These are phyloP conservation scores for Oncorhynchus masou DNA, from an alignment of 2,113 vertebrate species.

Conservation along the genomic window DNA sequence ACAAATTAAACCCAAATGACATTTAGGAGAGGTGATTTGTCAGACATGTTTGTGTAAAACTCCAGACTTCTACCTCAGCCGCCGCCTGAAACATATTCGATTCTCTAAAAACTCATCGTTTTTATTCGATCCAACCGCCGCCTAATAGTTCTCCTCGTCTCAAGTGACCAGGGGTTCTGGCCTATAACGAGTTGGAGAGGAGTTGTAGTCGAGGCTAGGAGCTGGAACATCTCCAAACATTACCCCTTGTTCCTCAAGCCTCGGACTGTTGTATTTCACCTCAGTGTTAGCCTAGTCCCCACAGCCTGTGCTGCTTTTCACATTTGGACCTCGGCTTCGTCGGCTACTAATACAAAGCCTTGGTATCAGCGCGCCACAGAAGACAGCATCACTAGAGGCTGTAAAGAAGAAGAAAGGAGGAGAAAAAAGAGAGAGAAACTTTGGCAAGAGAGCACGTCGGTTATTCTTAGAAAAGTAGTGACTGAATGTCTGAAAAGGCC, in stretches of 20 bases:
- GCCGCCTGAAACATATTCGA: constrained; percentile 43
- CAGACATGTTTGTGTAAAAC: constrained; percentile 46
- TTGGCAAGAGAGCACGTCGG: constrained; percentile 55
- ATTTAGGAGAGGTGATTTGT: constrained; percentile 51
- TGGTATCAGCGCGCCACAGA: constrained; percentile 55
- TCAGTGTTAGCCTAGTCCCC: constrained; percentile 10
- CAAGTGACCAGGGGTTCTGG: constrained; percentile 50
- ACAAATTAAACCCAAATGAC: constrained; percentile 21
- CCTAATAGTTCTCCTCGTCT: constrained; percentile 49
- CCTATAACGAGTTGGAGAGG: constrained; percentile 61
- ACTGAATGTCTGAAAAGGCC: constrained; percentile 76
- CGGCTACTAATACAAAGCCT: constrained; percentile 40
- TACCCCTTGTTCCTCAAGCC: constrained; percentile 49
- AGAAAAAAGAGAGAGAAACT: constrained; percentile 3
- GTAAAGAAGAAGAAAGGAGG: constrained; percentile 38
- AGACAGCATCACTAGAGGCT: constrained; percentile 48
- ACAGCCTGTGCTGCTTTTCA: constrained; percentile 63
- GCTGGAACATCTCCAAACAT: constrained; percentile 66
- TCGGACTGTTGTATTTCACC: neutral
- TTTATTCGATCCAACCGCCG: constrained; percentile 49
- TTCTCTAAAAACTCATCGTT: constrained; percentile 51
- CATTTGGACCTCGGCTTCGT: constrained; percentile 63
- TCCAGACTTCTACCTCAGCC: constrained; percentile 41
- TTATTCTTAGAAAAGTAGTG: constrained; percentile 75
- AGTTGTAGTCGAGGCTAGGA: neutral